These are phyloP conservation scores for Elymnias hypermnestra DNA, from an alignment of 1,140 invertebrate genomes.

Conservation along the genomic window DNA sequence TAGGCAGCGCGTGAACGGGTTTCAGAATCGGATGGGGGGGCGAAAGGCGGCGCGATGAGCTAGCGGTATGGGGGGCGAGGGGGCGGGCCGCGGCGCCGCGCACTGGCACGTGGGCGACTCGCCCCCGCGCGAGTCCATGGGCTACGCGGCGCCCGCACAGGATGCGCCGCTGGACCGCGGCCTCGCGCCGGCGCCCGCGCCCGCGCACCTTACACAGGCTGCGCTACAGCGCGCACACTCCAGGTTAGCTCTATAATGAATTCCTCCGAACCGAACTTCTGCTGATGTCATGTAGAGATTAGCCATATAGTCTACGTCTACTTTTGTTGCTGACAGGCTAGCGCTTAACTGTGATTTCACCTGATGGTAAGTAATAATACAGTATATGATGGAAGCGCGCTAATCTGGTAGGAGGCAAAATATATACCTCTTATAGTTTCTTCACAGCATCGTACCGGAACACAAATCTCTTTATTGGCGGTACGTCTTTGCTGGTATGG, in stretches of 20 bases:
- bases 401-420: too few relatives aligned
- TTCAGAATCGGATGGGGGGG: slow-evolving; percentile 33
- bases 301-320: too few relatives aligned
- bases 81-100: slow-evolving; percentile 81
- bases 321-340: too few relatives aligned
- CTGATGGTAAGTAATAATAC: too few relatives aligned
- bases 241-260: slow-evolving; percentile 39
- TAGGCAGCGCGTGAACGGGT: slow-evolving; percentile 2
- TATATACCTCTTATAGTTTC: too few relatives aligned
- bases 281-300: too few relatives aligned
- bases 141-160: slow-evolving; percentile 67
- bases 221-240: slow-evolving; percentile 85
- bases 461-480: too few relatives aligned
- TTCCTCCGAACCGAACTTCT: not conserved
- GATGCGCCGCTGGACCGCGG: slow-evolving; percentile 63
- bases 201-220: slow-evolving; percentile 71
- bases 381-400: too few relatives aligned
- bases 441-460: too few relatives aligned
- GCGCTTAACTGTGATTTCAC: too few relatives aligned
- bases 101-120: slow-evolving; percentile 79
- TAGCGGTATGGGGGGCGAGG: slow-evolving; percentile 72
- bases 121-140: slow-evolving; percentile 77
- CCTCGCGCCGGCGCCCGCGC: slow-evolving; percentile 71
- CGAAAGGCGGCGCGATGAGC: slow-evolving; percentile 56
- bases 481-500: too few relatives aligned